Base-by-base conservation (phyloP, 2,888 invertebrate genomes). In the Pseudococcus jackbeardsleyi region DNA sequence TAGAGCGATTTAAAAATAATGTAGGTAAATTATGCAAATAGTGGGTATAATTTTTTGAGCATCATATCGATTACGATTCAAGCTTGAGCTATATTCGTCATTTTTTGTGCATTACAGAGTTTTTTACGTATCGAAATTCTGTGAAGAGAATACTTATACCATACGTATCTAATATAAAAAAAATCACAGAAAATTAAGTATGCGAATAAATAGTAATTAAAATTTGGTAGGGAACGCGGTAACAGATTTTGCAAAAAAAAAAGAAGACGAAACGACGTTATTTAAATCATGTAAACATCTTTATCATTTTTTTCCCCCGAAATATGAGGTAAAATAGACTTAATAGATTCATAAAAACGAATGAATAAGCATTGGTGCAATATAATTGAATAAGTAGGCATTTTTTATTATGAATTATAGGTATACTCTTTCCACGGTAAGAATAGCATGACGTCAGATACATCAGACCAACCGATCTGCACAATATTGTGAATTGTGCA, bases 161-260 rank as follows among this genome's bases (percentile, higher is more conserved):
- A 42, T 42, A 42, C 9, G 42, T 42, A 42, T 8, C 42, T 42
- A 42, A 42, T 42, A 42, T 42, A 42, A 42, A 42, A 48, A 48
- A 54, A 54, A 54, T 54, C 54, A 54, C 54, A 54, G 54, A 54
- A 54, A 54, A 54, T 54, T 54, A 54, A 54, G 8, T 54, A 54
- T 54, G 54, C 54, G 15, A 54, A 54, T 54, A 54, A 54, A n/a
- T 54, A 54, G n/a, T 1, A 54, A 3, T 7, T 54, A 54, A n/a
- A n/a, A n/a, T n/a, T 54, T n/a, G 54, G 6, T n/a, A 54, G 54
- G n/a, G 4, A 54, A 54, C n/a, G 54, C 50, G 50, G 15, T 50
- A 50, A 54, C n/a, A 54, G 6, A 54, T n/a, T n/a, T 54, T 50
- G 6, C 12, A 42, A 50, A 50, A 8, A 11, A 15, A 50, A 50